Base-by-base conservation (phyloP, 53 echinoderm and acorn worm genomes). In the Holothuria scabra region DNA sequence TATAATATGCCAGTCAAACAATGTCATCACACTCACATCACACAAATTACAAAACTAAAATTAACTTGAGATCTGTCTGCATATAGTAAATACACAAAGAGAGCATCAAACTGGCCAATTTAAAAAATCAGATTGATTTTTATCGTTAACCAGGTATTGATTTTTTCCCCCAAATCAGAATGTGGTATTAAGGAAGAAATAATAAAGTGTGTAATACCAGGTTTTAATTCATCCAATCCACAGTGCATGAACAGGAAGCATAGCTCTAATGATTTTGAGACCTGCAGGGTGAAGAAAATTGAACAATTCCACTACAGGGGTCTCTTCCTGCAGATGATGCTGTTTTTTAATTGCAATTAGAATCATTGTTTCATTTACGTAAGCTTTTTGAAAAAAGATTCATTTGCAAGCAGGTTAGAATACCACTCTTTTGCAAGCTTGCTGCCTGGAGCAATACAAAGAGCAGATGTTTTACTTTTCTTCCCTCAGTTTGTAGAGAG, bases 341-440 rank as follows among this genome's bases (percentile, higher is more conserved):
- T 71, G 71, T 71, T 71, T 71, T 71, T 71, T 71, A 71, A 71
- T 71, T 71, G 71, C 71, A 71, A 71, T 71, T 71, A 71, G 48
- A 71, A 71, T 46, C 23, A 71, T 71, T 71, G 71, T 71, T 71
- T 71, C 71, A 71, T 71, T 71, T 71, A 48, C 71, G 71, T 71
- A 71, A 71, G 71, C 48, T 71, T 64, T 64, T 30, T 71, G n/a
- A 23, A 71, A 35, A 24, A n/a, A 44, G 71, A 71, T 46, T 71
- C 71, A 71, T 71, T 35, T 71, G 71, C 46, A n/a, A 71, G 44
- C 46, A 44, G 23, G 19, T 46, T 48, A 23, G n/a, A 19, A 41
- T 11, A 71, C 41, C 48, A 48, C 44, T n/a, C 33, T 71, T 26
- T 20, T 13, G 46, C 14, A 33, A 37, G 44, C 23, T 46, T 23